Conservation (phyloP, 2,113 vertebrate genomes). For the Dicrurus megarhynchus region DNA sequence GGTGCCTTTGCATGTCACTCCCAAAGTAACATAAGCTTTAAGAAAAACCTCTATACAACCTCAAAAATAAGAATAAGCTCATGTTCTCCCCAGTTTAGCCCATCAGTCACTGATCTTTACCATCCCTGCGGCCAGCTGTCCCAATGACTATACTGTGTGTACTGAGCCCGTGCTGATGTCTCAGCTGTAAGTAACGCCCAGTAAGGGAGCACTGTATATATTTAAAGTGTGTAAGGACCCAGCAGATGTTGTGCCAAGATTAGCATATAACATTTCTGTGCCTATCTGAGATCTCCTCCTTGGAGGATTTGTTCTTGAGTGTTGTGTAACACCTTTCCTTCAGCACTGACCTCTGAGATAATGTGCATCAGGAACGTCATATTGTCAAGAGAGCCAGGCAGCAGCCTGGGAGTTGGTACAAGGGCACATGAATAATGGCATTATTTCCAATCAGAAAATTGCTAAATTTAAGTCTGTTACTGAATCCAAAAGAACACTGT, state of each 20-base stretch:
- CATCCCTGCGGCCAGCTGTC: not conserved
- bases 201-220: not conserved
- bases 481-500: not conserved
- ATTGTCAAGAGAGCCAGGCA: slow-evolving; percentile 46
- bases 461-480: slow-evolving; percentile 56
- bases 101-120: not conserved
- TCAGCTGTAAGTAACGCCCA: not conserved
- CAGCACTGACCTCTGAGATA: slow-evolving; percentile 57
- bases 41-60: not conserved
- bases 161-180: not conserved
- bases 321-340: slow-evolving; percentile 54
- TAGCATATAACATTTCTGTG: not conserved
- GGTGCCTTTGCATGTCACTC: not conserved
- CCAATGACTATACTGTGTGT: not conserved
- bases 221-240: not conserved
- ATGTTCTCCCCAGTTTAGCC: not conserved
- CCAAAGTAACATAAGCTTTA: not conserved
- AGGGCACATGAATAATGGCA: slow-evolving; percentile 60
- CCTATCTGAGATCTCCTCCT: not conserved
- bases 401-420: slow-evolving; percentile 53
- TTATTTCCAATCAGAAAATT: slow-evolving; percentile 58
- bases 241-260: not conserved
- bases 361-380: slow-evolving; percentile 4
- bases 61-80: not conserved
- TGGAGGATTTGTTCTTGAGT: slow-evolving; percentile 17